These are phyloP conservation scores for Potamilus streckersoni DNA, from an alignment of 1,140 invertebrate genomes.

Conservation along the genomic window DNA sequence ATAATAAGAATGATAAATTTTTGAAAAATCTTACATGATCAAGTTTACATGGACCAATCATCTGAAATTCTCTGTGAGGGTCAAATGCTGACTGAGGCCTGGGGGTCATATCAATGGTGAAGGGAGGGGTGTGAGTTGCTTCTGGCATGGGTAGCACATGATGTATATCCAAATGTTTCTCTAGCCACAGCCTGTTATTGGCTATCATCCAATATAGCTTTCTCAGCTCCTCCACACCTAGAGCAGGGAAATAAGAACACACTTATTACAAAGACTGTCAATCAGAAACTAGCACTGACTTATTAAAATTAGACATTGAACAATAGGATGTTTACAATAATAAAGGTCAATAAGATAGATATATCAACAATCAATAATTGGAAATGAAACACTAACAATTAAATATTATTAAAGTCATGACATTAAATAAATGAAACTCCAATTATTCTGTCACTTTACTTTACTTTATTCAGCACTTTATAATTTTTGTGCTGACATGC, in stretches of 20 bases:
- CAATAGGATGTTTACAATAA: too few species aligned
- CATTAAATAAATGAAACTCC: too few species aligned
- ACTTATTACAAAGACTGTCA: background rate
- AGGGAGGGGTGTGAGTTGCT: constrained; percentile 11
- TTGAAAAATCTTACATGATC: constrained; percentile 52
- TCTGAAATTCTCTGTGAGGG: constrained; percentile 46
- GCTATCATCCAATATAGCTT: constrained; percentile 47
- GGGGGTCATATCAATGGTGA: constrained; percentile 37
- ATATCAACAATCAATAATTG: too few species aligned
- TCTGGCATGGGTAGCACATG: constrained; percentile 30
- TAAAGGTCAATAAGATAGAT: too few species aligned
- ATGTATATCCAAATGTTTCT: constrained; percentile 55
- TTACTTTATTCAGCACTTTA: too few species aligned
- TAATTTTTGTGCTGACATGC: too few species aligned
- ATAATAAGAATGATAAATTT: background rate
- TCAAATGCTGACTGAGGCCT: constrained; percentile 38
- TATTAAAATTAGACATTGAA: too few species aligned
- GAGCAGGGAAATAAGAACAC: constrained; percentile 4
- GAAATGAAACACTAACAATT: too few species aligned
- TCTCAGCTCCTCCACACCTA: constrained; percentile 45
- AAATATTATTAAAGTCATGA: too few species aligned
- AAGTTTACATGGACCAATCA: constrained; percentile 52
- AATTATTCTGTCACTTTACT: too few species aligned
- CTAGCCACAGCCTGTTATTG: constrained; percentile 58
- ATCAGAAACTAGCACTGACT: background rate